These are phyloP conservation scores for Neomorphus geoffroyi DNA, from an alignment of 2,797 vertebrate species.

Conservation along the genomic window DNA sequence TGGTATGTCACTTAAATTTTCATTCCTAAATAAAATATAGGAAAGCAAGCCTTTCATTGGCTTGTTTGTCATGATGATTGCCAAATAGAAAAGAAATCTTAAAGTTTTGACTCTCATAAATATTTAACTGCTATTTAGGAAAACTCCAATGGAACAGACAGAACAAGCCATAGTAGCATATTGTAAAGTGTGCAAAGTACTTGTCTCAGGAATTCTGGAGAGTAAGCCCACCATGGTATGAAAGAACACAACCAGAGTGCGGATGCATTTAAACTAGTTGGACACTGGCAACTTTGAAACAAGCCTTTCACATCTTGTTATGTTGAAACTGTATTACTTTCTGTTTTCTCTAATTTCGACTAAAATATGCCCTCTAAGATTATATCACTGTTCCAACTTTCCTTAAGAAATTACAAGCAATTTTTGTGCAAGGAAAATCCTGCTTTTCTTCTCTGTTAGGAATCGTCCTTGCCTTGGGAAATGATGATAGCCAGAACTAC, in stretches of 20 bases:
- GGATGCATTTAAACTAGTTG: neutral
- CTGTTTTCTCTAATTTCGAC: neutral
- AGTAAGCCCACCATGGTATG: neutral
- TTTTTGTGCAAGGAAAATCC: neutral
- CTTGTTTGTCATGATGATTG: neutral
- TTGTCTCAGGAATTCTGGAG: neutral
- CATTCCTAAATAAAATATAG: neutral
- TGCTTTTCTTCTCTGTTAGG: neutral
- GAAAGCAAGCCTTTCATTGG: neutral
- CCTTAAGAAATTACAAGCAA: neutral
- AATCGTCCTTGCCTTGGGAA: neutral
- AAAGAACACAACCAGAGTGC: fast-evolving
- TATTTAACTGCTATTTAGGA: neutral
- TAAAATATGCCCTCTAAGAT: neutral
- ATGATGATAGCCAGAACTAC: neutral
- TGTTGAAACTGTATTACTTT: neutral
- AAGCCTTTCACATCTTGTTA: neutral
- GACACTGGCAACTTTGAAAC: neutral
- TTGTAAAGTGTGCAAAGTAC: neutral
- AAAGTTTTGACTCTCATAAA: neutral
- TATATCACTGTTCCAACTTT: neutral
- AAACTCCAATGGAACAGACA: neutral
- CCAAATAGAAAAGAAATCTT: neutral
- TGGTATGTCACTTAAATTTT: neutral
- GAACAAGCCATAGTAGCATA: neutral